phyloP scores from a whole-genome alignment of 1,140 invertebrate species.

The Pteromalus puparum region DNA sequence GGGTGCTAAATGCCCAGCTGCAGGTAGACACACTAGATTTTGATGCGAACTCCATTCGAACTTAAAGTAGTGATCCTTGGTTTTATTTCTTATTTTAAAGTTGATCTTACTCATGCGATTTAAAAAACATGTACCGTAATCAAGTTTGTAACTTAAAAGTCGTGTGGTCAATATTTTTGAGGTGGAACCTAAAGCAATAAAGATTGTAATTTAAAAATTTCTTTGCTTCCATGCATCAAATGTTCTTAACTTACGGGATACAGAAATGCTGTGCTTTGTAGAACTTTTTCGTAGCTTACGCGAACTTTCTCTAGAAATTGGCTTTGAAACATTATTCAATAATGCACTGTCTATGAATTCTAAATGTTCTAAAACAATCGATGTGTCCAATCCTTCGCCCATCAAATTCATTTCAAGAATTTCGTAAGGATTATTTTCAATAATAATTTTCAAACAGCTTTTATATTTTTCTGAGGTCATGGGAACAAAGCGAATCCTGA shows the following conservation, averaged over 20 bases:
- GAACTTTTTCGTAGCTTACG: background rate
- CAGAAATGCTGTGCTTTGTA: background rate
- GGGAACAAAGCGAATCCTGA: conserved; percentile 57
- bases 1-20: conserved; percentile 62
- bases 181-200: background rate
- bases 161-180: background rate
- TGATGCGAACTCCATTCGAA: conserved; percentile 63
- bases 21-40: conserved; percentile 60
- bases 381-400: conserved; percentile 60
- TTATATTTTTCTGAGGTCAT: conserved; percentile 44
- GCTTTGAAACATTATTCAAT: background rate
- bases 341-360: conserved; percentile 44
- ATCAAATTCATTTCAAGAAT: conserved; percentile 56
- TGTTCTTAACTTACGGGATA: conserved; percentile 29
- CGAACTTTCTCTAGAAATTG: background rate
- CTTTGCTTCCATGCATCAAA: background rate
- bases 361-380: conserved; percentile 60
- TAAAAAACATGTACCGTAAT: conserved; percentile 63
- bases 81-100: conserved; percentile 65
- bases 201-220: background rate
- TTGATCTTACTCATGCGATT: conserved; percentile 59
- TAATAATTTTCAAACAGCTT: conserved; percentile 53
- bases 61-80: conserved; percentile 56
- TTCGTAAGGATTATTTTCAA: conserved; percentile 66
- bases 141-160: conserved; percentile 43